Conservation (phyloP, 2,113 vertebrate genomes). For the Lota lota region DNA sequence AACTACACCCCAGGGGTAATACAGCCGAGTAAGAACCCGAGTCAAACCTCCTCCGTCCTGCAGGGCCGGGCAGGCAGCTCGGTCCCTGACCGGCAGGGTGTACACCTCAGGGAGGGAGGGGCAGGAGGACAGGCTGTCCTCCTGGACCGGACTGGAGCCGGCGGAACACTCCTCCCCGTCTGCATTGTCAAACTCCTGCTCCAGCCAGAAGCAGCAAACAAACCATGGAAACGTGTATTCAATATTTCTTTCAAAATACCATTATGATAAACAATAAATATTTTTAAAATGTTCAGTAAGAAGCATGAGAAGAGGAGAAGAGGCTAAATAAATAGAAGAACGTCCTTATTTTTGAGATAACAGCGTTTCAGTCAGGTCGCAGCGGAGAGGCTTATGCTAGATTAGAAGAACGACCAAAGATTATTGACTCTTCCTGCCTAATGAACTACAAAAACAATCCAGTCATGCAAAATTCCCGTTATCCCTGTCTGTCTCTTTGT, state of each 20-base stretch:
- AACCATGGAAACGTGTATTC: background rate
- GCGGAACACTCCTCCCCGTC: constrained; percentile 88
- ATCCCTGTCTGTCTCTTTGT: too few species aligned
- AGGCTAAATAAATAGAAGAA: constrained; percentile 8
- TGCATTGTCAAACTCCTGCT: constrained; percentile 90
- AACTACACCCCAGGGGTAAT: background rate
- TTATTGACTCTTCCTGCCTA: constrained; percentile 37
- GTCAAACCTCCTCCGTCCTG: constrained; percentile 65
- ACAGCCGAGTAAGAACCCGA: background rate
- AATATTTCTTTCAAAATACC: background rate
- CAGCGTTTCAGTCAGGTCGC: background rate
- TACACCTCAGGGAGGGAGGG: constrained; percentile 90
- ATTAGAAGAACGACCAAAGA: too few species aligned
- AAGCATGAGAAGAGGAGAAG: too few species aligned
- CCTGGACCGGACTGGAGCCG: constrained; percentile 86
- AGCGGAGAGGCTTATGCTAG: constrained; percentile 7
- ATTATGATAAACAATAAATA: background rate
- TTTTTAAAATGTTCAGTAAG: too few species aligned
- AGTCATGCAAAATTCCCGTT: background rate
- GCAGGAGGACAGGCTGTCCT: constrained; percentile 88
- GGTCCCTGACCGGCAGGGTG: constrained; percentile 82
- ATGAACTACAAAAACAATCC: constrained; percentile 17
- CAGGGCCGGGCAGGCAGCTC: constrained; percentile 57
- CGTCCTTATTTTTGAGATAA: constrained; percentile 12
- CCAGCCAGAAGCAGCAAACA: background rate